These are phyloP conservation scores for Thunnus albacares DNA, from an alignment of 2,797 vertebrate species.

Conservation along the genomic window DNA sequence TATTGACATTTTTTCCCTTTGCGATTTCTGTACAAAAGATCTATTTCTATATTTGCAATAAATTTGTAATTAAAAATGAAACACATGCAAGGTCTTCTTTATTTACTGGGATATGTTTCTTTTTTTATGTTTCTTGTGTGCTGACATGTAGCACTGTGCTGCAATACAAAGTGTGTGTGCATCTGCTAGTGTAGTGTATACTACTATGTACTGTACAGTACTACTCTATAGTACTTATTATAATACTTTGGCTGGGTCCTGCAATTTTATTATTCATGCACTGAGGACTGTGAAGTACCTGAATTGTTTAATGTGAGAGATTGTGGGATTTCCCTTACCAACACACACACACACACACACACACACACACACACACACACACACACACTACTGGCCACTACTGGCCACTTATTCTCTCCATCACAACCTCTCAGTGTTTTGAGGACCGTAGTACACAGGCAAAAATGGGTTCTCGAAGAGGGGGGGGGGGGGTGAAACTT, in stretches of 20 bases:
- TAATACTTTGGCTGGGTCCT: neutral
- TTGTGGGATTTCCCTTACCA: constrained; percentile 26
- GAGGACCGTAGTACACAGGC: constrained; percentile 36
- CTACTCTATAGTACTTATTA: neutral
- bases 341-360: constrained; percentile 20
- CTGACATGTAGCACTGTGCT: neutral
- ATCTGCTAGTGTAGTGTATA: neutral
- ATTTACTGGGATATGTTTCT: constrained; percentile 13
- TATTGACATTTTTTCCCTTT: constrained; percentile 78
- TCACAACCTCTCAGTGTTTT: constrained; percentile 52
- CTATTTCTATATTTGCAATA: constrained; percentile 92
- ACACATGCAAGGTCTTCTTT: constrained; percentile 32
- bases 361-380: constrained; percentile 25
- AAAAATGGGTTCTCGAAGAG: constrained; percentile 58
- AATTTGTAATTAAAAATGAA: constrained; percentile 85
- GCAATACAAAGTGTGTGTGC: neutral
- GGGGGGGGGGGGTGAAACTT: neutral
- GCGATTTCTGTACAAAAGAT: constrained; percentile 89
- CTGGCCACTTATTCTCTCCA: constrained; percentile 43
- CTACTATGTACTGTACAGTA: neutral
- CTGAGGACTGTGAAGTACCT: constrained; percentile 22
- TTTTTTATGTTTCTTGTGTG: neutral
- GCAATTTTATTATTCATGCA: constrained; percentile 52
- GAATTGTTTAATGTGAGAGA: constrained; percentile 34
- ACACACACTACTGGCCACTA: neutral